These are phyloP conservation scores for Drosophila kikkawai DNA, from an alignment of 1,140 invertebrate genomes.

Conservation along the genomic window DNA sequence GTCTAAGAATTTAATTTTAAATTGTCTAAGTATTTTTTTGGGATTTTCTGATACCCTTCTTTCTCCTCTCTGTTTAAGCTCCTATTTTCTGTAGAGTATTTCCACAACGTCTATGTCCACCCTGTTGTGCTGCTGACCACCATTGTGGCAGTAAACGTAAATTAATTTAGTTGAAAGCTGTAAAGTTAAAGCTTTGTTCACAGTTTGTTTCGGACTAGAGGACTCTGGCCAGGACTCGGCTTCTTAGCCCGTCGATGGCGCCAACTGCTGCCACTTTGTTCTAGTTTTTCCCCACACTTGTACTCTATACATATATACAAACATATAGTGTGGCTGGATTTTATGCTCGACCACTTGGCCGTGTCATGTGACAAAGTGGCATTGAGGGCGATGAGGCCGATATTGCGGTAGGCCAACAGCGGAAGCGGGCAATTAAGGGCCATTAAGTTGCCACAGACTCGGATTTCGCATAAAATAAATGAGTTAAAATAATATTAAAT, in stretches of 20 bases:
- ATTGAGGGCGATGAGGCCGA: conserved; percentile 62
- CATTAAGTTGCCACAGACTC: conserved; percentile 63
- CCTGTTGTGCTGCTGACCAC: conserved; percentile 30
- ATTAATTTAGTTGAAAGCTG: conserved; percentile 84
- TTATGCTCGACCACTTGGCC: conserved; percentile 59
- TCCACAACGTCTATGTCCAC: not conserved
- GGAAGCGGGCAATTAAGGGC: conserved; percentile 69
- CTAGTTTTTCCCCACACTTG: not conserved
- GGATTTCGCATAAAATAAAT: conserved; percentile 62
- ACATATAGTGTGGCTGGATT: conserved; percentile 35
- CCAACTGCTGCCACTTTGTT: conserved; percentile 38
- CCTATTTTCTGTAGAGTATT: conserved; percentile 12
- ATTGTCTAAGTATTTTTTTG: not conserved
- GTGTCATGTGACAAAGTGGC: conserved; percentile 79
- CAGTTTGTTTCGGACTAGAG: conserved; percentile 34
- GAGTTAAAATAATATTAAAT: conserved; percentile 55
- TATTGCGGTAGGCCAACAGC: conserved; percentile 40
- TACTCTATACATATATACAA: not conserved
- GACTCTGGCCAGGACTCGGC: conserved; percentile 26
- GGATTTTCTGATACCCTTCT: too few species aligned
- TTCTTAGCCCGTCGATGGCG: conserved; percentile 59
- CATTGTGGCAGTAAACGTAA: conserved; percentile 76
- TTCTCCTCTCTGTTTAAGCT: too few species aligned
- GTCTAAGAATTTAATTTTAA: not conserved
- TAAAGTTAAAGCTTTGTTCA: conserved; percentile 84